Conservation (phyloP, 1,140 invertebrate genomes). For the Hylyphantes graminicola region DNA sequence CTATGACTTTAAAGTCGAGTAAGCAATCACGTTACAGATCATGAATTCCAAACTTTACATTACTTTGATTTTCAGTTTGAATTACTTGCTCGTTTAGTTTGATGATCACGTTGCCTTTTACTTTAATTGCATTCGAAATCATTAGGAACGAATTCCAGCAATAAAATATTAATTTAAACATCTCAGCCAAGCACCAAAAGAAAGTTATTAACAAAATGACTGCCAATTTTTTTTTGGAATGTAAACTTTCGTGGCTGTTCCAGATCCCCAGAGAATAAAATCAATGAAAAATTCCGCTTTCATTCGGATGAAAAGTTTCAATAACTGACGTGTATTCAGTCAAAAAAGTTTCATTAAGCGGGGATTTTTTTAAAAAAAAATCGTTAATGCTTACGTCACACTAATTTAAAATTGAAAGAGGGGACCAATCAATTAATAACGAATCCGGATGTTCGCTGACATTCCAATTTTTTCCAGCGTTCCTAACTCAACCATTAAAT, state of each 20-base stretch:
- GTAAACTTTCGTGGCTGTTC: no score
- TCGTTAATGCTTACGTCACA: conserved; percentile 12
- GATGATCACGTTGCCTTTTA: neutral
- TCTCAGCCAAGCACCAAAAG: neutral
- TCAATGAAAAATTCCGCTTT: conserved; percentile 4
- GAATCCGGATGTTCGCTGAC: no score
- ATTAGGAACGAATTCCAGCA: conserved; percentile 14
- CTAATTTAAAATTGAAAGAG: neutral
- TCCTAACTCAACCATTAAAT: no score
- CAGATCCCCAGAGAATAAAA: neutral
- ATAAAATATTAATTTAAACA: conserved; percentile 39
- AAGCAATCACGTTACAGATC: no score
- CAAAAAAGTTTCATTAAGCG: conserved; percentile 15
- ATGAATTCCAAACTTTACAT: no score
- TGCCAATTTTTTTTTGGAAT: neutral
- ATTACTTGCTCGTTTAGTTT: neutral
- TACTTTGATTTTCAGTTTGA: no score
- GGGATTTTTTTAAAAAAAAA: neutral
- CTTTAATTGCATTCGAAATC: conserved; percentile 21
- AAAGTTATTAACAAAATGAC: neutral
- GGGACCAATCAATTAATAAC: conserved; percentile 1
- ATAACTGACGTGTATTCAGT: conserved; percentile 1
- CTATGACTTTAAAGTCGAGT: no score
- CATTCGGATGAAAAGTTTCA: conserved; percentile 7
- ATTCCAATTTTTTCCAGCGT: no score